Conservation (phyloP, 2,113 vertebrate species). For the Dicaeum eximium region DNA sequence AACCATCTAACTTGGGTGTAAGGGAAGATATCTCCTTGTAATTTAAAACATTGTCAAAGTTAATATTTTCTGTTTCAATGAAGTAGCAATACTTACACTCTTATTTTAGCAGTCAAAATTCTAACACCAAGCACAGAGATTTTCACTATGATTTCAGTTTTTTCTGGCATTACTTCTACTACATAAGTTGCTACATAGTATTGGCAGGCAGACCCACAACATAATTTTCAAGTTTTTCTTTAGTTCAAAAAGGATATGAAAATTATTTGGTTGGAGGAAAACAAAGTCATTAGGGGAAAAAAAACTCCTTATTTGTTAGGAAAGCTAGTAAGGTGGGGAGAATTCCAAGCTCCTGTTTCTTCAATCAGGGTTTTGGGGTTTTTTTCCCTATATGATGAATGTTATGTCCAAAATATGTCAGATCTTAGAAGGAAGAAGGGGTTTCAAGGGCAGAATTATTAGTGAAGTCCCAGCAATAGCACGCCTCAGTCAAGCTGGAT, state of each 20-base stretch:
- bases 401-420: neutral
- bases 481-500: neutral
- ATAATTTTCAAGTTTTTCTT: neutral
- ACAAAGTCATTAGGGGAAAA: neutral
- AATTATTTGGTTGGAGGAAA: neutral
- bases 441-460: neutral
- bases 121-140: neutral
- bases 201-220: neutral
- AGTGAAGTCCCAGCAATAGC: neutral
- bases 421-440: neutral
- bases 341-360: neutral
- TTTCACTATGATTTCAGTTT: neutral
- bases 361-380: neutral
- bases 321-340: neutral
- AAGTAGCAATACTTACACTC: neutral
- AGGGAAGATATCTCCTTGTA: neutral
- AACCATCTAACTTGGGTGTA: neutral
- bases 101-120: neutral
- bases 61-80: neutral
- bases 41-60: neutral
- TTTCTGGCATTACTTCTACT: neutral
- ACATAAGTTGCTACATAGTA: neutral
- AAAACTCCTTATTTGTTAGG: fast-evolving
- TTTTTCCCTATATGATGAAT: neutral
- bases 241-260: neutral